Percentiles rank a stretch among this genome's conserved stretches.
phyloP scores from a whole-genome alignment of 2,113 vertebrate species.

The Ctenomys sociabilis region DNA sequence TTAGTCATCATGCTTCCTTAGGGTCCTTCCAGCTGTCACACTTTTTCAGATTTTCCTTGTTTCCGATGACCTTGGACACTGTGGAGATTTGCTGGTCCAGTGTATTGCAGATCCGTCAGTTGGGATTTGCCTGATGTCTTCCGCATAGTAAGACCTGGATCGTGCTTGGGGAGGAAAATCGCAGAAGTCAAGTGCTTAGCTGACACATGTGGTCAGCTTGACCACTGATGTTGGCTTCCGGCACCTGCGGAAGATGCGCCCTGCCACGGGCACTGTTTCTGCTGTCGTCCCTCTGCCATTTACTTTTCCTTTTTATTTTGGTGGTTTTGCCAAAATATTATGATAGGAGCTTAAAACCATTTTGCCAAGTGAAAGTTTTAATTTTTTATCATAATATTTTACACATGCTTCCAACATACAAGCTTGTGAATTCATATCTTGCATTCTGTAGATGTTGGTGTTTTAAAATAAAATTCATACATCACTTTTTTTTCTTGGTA shows the following conservation, averaged over 20 bases:
- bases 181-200: background rate
- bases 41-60: background rate
- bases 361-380: background rate
- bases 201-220: background rate
- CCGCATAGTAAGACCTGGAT: background rate
- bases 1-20: background rate
- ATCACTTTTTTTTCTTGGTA: background rate
- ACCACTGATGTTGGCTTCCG: background rate
- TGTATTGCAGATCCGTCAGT: background rate
- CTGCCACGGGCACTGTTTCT: background rate
- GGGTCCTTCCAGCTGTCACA: background rate
- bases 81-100: background rate
- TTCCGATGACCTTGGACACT: background rate
- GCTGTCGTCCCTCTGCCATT: background rate
- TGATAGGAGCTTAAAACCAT: slow-evolving; percentile 6
- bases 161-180: background rate
- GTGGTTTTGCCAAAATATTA: background rate
- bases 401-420: background rate
- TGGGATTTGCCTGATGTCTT: background rate
- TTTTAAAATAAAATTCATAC: background rate
- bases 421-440: background rate
- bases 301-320: background rate
- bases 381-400: background rate
- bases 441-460: slow-evolving; percentile 41
- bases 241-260: background rate